These are phyloP conservation scores for Bombus consobrinus DNA, from an alignment of 1,140 invertebrate species.

Conservation along the genomic window DNA sequence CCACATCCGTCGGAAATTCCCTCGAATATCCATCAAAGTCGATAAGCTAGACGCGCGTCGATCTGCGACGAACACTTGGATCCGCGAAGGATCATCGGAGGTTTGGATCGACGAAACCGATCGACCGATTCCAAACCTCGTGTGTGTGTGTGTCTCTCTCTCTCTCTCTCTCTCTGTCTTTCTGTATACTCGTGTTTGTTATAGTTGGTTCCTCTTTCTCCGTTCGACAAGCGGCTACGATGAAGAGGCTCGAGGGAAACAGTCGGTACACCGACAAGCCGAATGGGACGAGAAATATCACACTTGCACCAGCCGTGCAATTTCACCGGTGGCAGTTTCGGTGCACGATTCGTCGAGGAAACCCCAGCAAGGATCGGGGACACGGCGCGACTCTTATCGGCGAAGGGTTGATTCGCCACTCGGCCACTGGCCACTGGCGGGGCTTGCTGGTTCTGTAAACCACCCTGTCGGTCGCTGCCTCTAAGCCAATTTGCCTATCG, in stretches of 20 bases:
- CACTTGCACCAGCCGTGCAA: not conserved
- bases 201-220: too few species aligned
- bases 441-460: conserved; percentile 71
- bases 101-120: not conserved
- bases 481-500: conserved; percentile 83
- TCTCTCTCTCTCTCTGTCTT: too few species aligned
- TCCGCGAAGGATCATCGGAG: conserved; percentile 28
- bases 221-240: too few species aligned
- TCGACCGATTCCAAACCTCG: not conserved
- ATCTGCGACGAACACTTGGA: conserved; percentile 12
- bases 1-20: conserved; percentile 38
- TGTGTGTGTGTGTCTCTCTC: too few species aligned
- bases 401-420: conserved; percentile 54
- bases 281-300: too few species aligned
- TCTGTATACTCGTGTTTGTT: too few species aligned
- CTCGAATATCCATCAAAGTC: conserved; percentile 48
- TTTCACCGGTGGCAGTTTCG: conserved; percentile 1
- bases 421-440: conserved; percentile 66
- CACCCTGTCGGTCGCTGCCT: conserved; percentile 75
- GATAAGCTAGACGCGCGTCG: not conserved
- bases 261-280: too few species aligned
- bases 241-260: too few species aligned
- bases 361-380: conserved; percentile 44
- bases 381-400: conserved; percentile 36
- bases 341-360: conserved; percentile 27